A percentile compares a stretch with the other conserved stretches of the same genome.
Evolutionary conservation across 2,797 vertebrate genomes (phyloP).

Genomic region (Sciurus carolinensis): DNA sequence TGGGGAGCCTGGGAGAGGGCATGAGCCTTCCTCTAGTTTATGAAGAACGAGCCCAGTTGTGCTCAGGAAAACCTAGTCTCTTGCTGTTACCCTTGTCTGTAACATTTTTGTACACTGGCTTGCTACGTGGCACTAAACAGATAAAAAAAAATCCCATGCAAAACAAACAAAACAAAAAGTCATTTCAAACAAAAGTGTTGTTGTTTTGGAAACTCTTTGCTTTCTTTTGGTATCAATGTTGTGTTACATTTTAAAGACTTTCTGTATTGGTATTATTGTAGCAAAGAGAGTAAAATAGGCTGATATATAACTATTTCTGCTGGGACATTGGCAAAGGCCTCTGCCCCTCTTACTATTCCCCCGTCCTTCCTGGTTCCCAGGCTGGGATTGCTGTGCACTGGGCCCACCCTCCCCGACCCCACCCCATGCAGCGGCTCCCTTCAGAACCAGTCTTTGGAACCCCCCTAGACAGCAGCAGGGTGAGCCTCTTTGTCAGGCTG

Average conservation of each 20-base stretch:
- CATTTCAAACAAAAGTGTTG: constrained; percentile 30
- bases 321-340: neutral
- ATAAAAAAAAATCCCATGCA: neutral
- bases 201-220: constrained; percentile 61
- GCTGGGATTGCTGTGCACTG: neutral
- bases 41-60: neutral
- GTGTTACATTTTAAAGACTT: constrained; percentile 52
- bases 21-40: constrained; percentile 9
- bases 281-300: constrained; percentile 2
- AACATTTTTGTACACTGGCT: constrained; percentile 61
- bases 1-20: neutral
- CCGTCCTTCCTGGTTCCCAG: neutral
- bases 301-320: constrained; percentile 46
- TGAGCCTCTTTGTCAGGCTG: constrained; percentile 35
- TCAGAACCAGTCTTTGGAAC: constrained; percentile 25
- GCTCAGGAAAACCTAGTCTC: constrained; percentile 59
- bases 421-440: neutral
- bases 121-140: constrained; percentile 40
- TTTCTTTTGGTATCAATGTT: constrained; percentile 66
- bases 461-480: neutral
- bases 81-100: constrained; percentile 11
- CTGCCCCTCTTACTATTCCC: neutral
- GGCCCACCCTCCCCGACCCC: neutral
- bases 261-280: constrained; percentile 44
- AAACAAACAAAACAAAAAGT: constrained; percentile 54